Evolutionary conservation across 2,888 invertebrate genomes (phyloP), one percentile per base, ranked within the genome.

Genomic region (Frankliniella fusca): DNA sequence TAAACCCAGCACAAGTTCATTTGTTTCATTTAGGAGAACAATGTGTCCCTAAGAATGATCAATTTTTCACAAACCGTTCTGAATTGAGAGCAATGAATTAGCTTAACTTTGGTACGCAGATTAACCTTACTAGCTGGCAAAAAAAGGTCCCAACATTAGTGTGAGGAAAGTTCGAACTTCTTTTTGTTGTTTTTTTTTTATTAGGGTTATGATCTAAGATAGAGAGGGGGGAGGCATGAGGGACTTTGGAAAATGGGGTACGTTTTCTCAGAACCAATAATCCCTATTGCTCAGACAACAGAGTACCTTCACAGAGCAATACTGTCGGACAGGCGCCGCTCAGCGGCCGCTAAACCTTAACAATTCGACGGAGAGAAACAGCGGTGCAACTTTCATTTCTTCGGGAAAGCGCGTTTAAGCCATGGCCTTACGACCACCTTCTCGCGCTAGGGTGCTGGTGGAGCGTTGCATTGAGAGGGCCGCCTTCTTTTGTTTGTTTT

Each of bases 21-120:
- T 76, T 81, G 38, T 27, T 76, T 81, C 48, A 49, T 50, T 80
- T 82, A 82, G 79, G 82, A 82, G 38, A 80, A 54, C 38, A 81
- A 15, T 23, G 54, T 50, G 70, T 27, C 70, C 70, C 70, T 76
- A 27, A 76, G 70, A 76, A 76, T 27, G 70, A 76, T 76, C 70
- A 76, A 23, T 76, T 76, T 70, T 76, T 76, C 70, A 76, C 70
- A 76, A 76, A 76, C 27, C 70, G 70, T 76, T 76, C 70, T 23
- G 8, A 27, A 76, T 76, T 8, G 70, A 27, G 11, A 76, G 10
- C 70, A 27, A 76, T 8, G 27, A 76, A 76, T 76, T 76, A 76
- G 70, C 70, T 76, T 76, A 27, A 76, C 70, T 76, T 76, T 76
- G 70, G 70, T 76, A 76, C 70, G 70, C 70, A 76, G 70, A 23